A percentile compares a stretch with the other conserved stretches of the same genome.
Conservation (phyloP, 2,797 vertebrate genomes). For the Setipinna tenuifilis region DNA sequence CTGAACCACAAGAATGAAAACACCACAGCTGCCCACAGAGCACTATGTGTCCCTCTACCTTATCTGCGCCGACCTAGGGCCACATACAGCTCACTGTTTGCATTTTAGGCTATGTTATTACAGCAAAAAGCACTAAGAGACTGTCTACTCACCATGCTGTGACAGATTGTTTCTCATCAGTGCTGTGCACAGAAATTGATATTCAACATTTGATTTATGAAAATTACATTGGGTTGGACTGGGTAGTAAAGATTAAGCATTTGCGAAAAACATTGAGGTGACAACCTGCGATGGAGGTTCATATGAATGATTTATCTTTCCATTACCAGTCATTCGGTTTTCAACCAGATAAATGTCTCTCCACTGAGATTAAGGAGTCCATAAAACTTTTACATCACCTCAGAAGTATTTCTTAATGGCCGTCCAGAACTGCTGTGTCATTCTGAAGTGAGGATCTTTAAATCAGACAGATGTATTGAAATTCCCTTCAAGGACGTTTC, state of each 20-base stretch:
- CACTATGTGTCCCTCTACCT: background rate
- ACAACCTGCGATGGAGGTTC: background rate
- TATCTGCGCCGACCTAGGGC: background rate
- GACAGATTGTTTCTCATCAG: background rate
- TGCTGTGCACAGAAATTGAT: background rate
- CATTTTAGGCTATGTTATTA: background rate
- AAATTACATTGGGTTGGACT: background rate
- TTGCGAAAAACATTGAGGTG: background rate
- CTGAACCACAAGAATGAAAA: conserved; percentile 19
- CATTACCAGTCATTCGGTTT: background rate
- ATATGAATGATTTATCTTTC: conserved; percentile 4
- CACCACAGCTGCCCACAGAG: background rate
- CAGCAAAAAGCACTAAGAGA: background rate
- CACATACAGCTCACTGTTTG: background rate
- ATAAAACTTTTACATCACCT: conserved; percentile 20
- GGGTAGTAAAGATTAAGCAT: background rate
- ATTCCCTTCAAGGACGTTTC: background rate
- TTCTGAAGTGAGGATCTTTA: background rate
- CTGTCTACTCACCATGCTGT: background rate
- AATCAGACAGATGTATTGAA: background rate
- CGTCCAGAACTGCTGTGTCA: background rate
- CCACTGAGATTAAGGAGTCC: background rate
- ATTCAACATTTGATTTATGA: background rate
- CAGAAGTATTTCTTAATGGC: background rate
- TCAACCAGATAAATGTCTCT: background rate